phyloP scores from a whole-genome alignment of 2,113 vertebrate genomes.

The Haliaeetus leucogaster region DNA sequence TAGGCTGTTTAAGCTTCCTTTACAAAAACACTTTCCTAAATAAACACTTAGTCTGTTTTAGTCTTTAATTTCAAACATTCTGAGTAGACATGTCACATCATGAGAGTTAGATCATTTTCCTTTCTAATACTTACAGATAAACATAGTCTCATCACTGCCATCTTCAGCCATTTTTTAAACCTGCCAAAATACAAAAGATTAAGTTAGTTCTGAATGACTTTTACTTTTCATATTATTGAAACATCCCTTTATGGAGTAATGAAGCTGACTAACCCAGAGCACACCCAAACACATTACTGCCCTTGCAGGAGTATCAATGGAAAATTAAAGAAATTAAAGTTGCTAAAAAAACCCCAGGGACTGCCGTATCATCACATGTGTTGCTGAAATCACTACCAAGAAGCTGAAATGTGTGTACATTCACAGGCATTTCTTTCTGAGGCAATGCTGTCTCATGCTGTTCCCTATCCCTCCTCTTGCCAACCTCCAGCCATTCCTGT shows the following conservation, averaged over 20 bases:
- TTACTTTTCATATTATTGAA: background rate
- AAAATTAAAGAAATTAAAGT: background rate
- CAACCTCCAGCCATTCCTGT: background rate
- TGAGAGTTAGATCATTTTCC: background rate
- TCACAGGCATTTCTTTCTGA: background rate
- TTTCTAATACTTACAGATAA: slow-evolving; percentile 85
- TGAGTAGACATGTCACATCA: background rate
- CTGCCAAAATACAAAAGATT: slow-evolving; percentile 57
- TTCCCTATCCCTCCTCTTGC: background rate
- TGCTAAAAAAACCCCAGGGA: background rate
- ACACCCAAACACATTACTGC: background rate
- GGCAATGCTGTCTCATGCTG: background rate
- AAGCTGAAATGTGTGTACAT: background rate
- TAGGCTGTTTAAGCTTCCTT: background rate
- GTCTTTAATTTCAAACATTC: background rate
- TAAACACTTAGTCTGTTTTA: background rate
- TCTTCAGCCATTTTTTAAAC: slow-evolving; percentile 81
- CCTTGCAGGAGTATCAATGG: background rate
- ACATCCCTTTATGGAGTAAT: background rate
- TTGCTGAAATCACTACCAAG: background rate
- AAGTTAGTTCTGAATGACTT: background rate
- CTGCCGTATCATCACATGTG: background rate
- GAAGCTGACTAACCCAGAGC: background rate
- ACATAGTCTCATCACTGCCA: slow-evolving; percentile 78
- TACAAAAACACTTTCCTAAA: background rate